These are phyloP conservation scores for Epinotia demarniana DNA, from an alignment of 2,888 invertebrate species.

Conservation along the genomic window DNA sequence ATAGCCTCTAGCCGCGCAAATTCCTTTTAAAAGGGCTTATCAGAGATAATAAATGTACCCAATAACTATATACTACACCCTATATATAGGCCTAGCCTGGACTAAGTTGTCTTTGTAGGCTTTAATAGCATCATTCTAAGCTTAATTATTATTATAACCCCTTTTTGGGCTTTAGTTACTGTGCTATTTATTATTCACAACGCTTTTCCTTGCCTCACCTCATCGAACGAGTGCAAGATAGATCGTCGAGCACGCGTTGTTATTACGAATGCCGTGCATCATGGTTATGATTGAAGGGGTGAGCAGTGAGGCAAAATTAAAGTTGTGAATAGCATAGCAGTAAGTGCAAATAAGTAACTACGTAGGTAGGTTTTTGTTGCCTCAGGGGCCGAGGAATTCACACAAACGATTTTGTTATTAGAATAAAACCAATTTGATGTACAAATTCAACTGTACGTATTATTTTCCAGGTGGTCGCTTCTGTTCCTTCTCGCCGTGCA, in stretches of 20 bases:
- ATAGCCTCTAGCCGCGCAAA: background rate
- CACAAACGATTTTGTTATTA: background rate
- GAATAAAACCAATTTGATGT: background rate
- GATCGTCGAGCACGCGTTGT: background rate
- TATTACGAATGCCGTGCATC: background rate
- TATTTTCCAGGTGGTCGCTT: constrained; percentile 91
- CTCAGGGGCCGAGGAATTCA: background rate
- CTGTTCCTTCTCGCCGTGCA: constrained; percentile 99
- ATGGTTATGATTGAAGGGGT: background rate
- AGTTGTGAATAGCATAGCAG: background rate
- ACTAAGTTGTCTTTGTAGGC: background rate
- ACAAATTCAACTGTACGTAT: background rate
- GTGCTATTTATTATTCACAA: background rate
- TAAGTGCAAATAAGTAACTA: background rate
- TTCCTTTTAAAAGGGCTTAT: too few species aligned
- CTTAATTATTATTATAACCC: background rate
- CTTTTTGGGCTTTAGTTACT: background rate
- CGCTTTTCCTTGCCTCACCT: background rate
- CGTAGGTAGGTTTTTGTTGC: background rate
- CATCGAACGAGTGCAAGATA: background rate
- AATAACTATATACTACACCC: background rate
- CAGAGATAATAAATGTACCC: background rate
- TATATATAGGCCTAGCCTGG: background rate
- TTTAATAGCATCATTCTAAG: background rate
- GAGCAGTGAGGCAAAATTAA: background rate